Conservation (phyloP, 1,140 invertebrate genomes). For the Drosophila yakuba region DNA sequence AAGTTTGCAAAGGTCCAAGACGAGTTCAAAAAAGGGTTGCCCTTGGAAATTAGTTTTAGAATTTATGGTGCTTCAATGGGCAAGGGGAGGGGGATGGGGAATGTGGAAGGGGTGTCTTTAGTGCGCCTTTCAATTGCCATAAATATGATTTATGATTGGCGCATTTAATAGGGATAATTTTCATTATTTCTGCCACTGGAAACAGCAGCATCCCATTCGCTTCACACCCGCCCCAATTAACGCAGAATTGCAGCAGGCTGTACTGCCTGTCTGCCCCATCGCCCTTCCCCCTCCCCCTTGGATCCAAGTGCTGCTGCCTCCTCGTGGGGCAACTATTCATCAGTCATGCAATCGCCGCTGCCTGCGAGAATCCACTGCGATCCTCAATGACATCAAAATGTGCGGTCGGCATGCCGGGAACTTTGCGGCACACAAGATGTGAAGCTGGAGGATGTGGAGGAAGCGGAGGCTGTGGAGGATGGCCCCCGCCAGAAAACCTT, state of each 20-base stretch:
- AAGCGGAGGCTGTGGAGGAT: conserved; percentile 1
- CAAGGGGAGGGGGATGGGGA: not conserved
- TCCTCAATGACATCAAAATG: conserved; percentile 81
- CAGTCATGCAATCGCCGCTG: conserved; percentile 59
- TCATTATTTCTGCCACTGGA: conserved; percentile 39
- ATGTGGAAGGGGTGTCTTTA: conserved; percentile 19
- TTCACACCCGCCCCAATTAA: conserved; percentile 61
- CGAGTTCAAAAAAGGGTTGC: conserved; percentile 78
- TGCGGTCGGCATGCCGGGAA: conserved; percentile 72
- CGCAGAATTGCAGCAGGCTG: conserved; percentile 36
- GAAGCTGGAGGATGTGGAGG: not conserved
- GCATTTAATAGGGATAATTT: conserved; percentile 81
- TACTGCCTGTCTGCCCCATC: not conserved
- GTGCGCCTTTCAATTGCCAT: conserved; percentile 78
- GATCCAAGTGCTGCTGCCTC: not conserved
- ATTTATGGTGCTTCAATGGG: conserved; percentile 53
- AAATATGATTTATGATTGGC: conserved; percentile 79
- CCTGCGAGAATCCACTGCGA: conserved; percentile 43
- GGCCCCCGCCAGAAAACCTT: conserved; percentile 58
- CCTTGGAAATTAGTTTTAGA: conserved; percentile 73
- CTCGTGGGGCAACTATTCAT: conserved; percentile 47
- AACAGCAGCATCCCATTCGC: conserved; percentile 33
- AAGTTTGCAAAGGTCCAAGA: not conserved
- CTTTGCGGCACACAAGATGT: conserved; percentile 30
- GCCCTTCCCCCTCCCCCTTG: too few relatives aligned